Evolutionary conservation across 2,113 vertebrate species (phyloP).

Genomic region (Balaeniceps rex): DNA sequence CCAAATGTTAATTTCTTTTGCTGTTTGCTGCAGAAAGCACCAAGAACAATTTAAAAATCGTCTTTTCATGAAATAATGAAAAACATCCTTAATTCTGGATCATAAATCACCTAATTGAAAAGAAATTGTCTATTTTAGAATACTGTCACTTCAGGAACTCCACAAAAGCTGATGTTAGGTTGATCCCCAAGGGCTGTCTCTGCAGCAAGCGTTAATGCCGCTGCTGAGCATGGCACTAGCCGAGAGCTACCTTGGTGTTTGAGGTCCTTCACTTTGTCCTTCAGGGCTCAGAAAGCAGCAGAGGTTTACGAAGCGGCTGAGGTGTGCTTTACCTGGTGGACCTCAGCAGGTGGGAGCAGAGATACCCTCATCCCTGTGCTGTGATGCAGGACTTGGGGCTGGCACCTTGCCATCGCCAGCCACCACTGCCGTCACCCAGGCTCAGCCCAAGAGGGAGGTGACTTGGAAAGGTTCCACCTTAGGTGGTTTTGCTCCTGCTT

Average conservation of each 20-base stretch:
- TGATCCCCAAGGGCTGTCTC: not conserved
- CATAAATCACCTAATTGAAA: not conserved
- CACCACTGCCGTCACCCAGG: rapidly evolving
- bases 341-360: not conserved
- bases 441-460: not conserved
- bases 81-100: not conserved
- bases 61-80: not conserved
- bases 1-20: not conserved
- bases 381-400: not conserved
- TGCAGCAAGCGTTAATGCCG: rapidly evolving
- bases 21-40: not conserved
- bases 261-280: not conserved
- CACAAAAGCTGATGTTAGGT: rapidly evolving
- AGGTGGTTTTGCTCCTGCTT: not conserved
- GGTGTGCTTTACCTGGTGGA: not conserved
- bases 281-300: not conserved
- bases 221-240: not conserved
- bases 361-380: rapidly evolving
- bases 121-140: not conserved
- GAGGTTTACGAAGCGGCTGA: rapidly evolving
- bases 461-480: rapidly evolving
- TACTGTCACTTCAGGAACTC: not conserved
- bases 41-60: not conserved
- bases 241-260: rapidly evolving
- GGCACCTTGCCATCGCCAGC: rapidly evolving